Evolutionary conservation across 2,113 vertebrate genomes (phyloP), one percentile per base, ranked within the genome.

Genomic region (Plectropomus leopardus): DNA sequence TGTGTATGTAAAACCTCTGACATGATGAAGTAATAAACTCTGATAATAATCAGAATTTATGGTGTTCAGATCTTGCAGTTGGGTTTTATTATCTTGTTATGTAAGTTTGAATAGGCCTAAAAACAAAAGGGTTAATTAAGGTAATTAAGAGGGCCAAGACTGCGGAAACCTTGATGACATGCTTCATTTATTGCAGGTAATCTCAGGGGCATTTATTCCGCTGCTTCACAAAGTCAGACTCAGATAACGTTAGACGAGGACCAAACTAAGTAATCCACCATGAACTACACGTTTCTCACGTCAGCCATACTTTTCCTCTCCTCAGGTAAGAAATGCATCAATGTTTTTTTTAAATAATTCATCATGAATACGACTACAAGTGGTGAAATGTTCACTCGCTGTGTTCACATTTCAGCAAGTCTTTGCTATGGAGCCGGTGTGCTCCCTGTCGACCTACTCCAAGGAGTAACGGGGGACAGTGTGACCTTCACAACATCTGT

Each of bases 401-500:
- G 11, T 54, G n/a, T 45, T 50, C 3, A 21, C 17, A 23, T 47
- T 40, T 70, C 55, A 24, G 50, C 69, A 77, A 72, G 47, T 61
- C 10, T 85, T 59, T 80, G 76, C 68, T 11, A 45, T 51, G 82
- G 71, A 57, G 66, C 67, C 1, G 84, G 81, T 5, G 28, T 84
- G 4, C 36, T 85, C 76, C 36, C 75, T 19, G 71, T 26, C n/a
- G 83, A 86, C 72, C 9, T 14, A 5, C 64, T 84, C 5, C 44
- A 14, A 1, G 78, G 51, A 16, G 30, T 48, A 58, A 15, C 14
- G 3, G 78, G 81, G 26, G 66, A 54, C 14, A 82, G 50, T 2
- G 75, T 84, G 24, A 85, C 57, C 24, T 84, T 86, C 42, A 45
- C 34, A 4, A 85, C 88, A 54, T 77, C 84, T 14, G 15, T 89